Evolutionary conservation across 2,113 vertebrate species (phyloP), one percentile per base, ranked within the genome.

Genomic region (Callospermophilus lateralis): DNA sequence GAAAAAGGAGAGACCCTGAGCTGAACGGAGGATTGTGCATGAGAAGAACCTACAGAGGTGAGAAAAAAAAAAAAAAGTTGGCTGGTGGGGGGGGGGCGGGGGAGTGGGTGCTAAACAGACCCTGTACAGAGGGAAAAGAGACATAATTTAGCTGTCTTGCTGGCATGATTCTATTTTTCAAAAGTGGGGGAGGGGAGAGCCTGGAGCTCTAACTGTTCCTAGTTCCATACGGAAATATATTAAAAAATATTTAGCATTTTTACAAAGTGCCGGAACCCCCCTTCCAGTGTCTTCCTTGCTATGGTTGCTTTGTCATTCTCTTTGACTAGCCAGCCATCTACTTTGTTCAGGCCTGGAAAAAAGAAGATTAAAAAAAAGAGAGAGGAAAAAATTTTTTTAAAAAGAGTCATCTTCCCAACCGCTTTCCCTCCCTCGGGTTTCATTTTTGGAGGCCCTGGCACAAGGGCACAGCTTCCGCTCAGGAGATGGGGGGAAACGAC

Each of bases 201-300:
- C 98, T 98, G 98, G 98, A 95, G 98, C 95, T 95, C 97, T 98
- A 98, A 98, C 97, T 97, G 98, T 98, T 99, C 98, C 98, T 98
- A 98, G 98, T 98, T 98, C 98, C 98, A 96, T 96, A 96, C 98
- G 98, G 98, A 98, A 98, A 98, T 98, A 96, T 98, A 98, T 98
- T 97, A 97, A 97, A 97, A 97, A 96, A 98, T 98, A 98, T 98
- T 98, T 97, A 95, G 98, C 97, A 90, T 97, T 98, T 98, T 97
- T 97, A 26, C 67, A 61, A 65, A 76, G 89, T 72, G 77, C 51
- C 24, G 3, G 28, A 88, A 92, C 65, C 91, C 97, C 96, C 72
- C 95, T 67, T 83, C 90, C 89, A 70, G 90, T 73, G 90, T 76
- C 87, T 72, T 55, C 94, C 87, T 89, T 8, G 72, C 32, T 55